These are phyloP conservation scores for Sympetrum striolatum DNA, from an alignment of 2,888 invertebrate genomes.

Conservation along the genomic window DNA sequence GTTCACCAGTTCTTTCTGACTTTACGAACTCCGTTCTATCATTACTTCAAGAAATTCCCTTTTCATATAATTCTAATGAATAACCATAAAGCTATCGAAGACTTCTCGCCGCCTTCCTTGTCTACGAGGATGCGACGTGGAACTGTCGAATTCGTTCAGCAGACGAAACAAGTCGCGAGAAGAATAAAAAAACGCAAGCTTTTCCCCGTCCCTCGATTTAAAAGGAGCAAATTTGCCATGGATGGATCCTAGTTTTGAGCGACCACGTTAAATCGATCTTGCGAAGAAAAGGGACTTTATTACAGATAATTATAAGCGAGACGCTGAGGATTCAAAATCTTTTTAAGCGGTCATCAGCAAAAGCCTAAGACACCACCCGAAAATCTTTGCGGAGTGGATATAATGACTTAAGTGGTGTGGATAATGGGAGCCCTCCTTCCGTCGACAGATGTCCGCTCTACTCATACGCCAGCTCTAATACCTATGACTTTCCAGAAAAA, in stretches of 20 bases:
- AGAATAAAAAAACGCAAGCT: background rate
- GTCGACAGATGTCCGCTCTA: background rate
- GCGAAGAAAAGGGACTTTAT: conserved; percentile 42
- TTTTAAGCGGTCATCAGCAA: conserved; percentile 40
- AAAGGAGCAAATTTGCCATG: conserved; percentile 37
- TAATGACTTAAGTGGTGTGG: conserved; percentile 43
- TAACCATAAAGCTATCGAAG: too few species aligned
- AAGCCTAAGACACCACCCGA: conserved; percentile 23
- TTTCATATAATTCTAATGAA: too few species aligned
- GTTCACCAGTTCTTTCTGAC: too few species aligned
- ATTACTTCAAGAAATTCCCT: too few species aligned
- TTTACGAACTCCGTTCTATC: too few species aligned
- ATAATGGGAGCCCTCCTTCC: background rate
- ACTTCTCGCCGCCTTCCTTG: too few species aligned
- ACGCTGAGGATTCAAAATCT: conserved; percentile 21
- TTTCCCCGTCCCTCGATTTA: background rate
- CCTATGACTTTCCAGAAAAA: background rate
- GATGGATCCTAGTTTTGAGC: conserved; percentile 36
- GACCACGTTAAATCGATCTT: conserved; percentile 40
- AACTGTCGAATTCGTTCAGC: background rate
- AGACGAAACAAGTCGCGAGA: background rate
- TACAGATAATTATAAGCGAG: conserved; percentile 42
- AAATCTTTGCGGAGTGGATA: conserved; percentile 27
- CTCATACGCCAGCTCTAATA: background rate
- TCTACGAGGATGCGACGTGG: too few species aligned